phyloP scores from a whole-genome alignment of 2,113 vertebrate species.

The Dromiciops gliroides region DNA sequence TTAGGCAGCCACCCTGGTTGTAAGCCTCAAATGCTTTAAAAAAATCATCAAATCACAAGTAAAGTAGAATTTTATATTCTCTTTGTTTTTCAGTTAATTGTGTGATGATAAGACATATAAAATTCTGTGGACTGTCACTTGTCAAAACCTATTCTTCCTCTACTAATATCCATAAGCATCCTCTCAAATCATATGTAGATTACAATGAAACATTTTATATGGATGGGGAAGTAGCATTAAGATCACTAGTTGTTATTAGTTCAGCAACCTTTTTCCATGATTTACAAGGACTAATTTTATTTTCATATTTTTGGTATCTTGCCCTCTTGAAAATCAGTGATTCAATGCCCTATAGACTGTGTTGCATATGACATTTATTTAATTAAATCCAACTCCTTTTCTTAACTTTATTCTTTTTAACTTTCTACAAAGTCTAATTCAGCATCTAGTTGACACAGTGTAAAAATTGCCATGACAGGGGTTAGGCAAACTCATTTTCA shows the following conservation, averaged over 20 bases:
- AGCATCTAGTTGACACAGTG: neutral
- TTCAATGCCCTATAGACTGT: neutral
- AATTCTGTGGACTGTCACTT: neutral
- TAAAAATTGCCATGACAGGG: neutral
- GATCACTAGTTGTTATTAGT: neutral
- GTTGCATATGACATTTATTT: neutral
- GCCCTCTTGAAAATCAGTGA: neutral
- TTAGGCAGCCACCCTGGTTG: neutral
- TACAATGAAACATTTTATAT: neutral
- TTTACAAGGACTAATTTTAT: neutral
- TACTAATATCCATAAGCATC: neutral
- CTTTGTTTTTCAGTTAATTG: neutral
- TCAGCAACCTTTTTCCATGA: neutral
- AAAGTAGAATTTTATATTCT: neutral
- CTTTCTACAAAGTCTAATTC: neutral
- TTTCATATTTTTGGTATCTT: neutral
- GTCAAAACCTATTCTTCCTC: neutral
- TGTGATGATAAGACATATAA: neutral
- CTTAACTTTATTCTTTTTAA: neutral
- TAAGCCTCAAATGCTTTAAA: too few relatives aligned
- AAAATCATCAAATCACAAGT: neutral
- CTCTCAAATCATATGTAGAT: neutral
- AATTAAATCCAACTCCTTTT: neutral
- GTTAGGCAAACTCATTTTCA: neutral
- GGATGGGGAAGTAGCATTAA: neutral